phyloP scores from a whole-genome alignment of 2,888 invertebrate species.

The Patella depressa region DNA sequence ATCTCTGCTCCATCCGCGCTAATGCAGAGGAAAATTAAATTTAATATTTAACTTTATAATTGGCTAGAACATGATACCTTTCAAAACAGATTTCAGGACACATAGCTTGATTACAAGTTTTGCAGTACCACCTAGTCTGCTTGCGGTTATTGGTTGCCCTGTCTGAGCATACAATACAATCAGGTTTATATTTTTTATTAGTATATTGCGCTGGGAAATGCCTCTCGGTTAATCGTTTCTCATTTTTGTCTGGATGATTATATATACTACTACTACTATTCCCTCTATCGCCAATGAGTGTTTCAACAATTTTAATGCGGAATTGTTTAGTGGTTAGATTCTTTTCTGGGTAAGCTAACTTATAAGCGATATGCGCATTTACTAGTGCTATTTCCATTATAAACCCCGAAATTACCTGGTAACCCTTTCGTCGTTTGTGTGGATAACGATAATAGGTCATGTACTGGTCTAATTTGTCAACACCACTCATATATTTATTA shows the following conservation, averaged over 20 bases:
- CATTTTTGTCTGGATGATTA: background rate
- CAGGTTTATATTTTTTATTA: background rate
- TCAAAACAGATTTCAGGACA: background rate
- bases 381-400: background rate
- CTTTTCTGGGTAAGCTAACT: background rate
- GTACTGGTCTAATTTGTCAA: background rate
- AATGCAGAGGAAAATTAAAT: too few species aligned
- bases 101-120: background rate
- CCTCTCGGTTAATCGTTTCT: background rate
- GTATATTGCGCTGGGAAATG: background rate
- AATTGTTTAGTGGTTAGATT: background rate
- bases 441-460: background rate
- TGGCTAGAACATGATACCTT: background rate
- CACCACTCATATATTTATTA: background rate
- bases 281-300: background rate
- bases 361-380: background rate
- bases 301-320: background rate
- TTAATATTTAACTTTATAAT: background rate
- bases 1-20: too few species aligned
- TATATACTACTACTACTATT: background rate
- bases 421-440: background rate
- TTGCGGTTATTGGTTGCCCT: background rate
- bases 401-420: background rate
- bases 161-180: background rate
- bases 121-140: too few species aligned